Percentiles rank a stretch among this genome's conserved stretches.
phyloP scores from a whole-genome alignment of 2,797 vertebrate species.

The Cossypha heuglini region DNA sequence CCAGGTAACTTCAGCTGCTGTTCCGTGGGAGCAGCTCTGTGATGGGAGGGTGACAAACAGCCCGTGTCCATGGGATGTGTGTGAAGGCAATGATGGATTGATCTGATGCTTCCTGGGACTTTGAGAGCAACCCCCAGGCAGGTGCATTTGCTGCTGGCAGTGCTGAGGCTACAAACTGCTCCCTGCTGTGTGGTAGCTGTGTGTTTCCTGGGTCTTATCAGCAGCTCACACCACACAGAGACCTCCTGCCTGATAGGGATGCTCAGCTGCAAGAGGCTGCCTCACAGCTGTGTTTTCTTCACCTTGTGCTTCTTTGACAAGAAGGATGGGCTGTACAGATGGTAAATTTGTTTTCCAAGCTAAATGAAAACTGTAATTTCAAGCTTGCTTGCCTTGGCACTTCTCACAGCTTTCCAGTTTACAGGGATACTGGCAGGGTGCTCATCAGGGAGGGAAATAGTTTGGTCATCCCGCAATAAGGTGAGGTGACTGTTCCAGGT shows the following conservation, averaged over 20 bases:
- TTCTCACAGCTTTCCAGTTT: not conserved
- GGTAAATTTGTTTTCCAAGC: not conserved
- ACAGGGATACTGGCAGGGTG: not conserved
- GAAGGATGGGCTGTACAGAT: not conserved
- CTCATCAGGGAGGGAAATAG: not conserved
- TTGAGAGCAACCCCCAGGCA: not conserved
- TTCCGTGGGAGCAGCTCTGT: not conserved
- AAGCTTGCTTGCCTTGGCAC: slow-evolving; percentile 5
- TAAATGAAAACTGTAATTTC: slow-evolving; percentile 7
- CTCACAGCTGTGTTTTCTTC: slow-evolving; percentile 15
- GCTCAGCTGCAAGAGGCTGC: not conserved
- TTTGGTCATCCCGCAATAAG: not conserved
- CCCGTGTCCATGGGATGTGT: not conserved
- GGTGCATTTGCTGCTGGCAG: not conserved
- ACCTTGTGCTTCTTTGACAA: not conserved
- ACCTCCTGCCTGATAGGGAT: not conserved
- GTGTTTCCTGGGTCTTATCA: slow-evolving; percentile 24
- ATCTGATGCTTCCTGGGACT: not conserved
- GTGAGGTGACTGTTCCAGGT: not conserved
- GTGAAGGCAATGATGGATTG: not conserved
- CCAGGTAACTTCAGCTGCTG: not conserved
- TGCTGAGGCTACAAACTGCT: not conserved
- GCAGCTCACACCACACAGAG: not conserved
- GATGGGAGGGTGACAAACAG: not conserved
- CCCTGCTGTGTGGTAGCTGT: not conserved